Conservation (phyloP, 2,113 vertebrate species). For the Capra hircus region DNA sequence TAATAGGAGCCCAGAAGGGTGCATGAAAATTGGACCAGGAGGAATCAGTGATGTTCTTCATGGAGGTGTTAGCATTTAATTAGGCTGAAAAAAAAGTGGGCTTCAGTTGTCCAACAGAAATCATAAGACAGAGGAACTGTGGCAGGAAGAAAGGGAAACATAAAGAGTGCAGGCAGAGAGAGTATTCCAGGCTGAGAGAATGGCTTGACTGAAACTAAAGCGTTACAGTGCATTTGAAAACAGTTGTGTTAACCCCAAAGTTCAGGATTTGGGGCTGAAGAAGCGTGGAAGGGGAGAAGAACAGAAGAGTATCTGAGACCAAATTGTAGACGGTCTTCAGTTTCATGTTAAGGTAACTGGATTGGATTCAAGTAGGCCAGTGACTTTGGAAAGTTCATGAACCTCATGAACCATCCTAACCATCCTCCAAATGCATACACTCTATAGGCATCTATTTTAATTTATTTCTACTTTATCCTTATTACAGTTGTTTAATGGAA, state of each 20-base stretch:
- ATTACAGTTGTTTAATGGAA: background rate
- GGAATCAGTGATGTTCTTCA: background rate
- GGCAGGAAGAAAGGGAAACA: background rate
- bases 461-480: conserved; percentile 10
- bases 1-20: background rate
- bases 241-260: background rate
- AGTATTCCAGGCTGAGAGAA: background rate
- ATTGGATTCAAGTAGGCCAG: background rate
- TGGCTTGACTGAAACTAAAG: background rate
- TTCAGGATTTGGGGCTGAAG: background rate
- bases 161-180: background rate
- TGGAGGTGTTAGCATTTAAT: background rate
- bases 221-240: background rate
- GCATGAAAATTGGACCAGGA: background rate
- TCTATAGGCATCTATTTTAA: background rate
- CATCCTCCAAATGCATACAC: background rate
- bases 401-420: background rate
- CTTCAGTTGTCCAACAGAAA: background rate
- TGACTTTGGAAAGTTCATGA: conserved; percentile 7
- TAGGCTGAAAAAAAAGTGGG: background rate
- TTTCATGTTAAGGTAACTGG: background rate
- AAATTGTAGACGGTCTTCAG: background rate
- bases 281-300: background rate
- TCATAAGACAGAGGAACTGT: background rate
- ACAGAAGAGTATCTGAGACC: background rate